Conservation (phyloP, 2,888 invertebrate species). For the Tetanocera ferruginea region DNA sequence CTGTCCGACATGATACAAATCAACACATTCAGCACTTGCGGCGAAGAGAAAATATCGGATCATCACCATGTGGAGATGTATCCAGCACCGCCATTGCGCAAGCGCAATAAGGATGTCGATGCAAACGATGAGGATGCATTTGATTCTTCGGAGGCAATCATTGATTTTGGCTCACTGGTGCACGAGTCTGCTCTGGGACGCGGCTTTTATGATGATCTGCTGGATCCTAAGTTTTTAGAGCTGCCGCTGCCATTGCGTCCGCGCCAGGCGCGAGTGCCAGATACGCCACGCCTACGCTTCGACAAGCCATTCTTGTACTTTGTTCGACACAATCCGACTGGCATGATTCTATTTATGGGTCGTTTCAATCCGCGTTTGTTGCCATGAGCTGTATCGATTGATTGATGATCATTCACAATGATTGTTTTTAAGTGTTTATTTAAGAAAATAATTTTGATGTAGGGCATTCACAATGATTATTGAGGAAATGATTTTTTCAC, state of each 20-base stretch:
- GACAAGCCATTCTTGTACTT: conserved; percentile 91
- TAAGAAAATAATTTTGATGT: background rate
- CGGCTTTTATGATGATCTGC: conserved; percentile 78
- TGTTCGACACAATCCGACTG: conserved; percentile 92
- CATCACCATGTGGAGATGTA: conserved; percentile 87
- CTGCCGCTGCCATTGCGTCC: conserved; percentile 79
- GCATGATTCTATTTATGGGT: conserved; percentile 89
- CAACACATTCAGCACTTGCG: conserved; percentile 87
- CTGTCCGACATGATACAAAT: conserved; percentile 88
- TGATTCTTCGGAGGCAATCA: conserved; percentile 63
- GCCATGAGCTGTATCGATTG: conserved; percentile 72
- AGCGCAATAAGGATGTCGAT: conserved; percentile 70
- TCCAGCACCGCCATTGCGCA: conserved; percentile 77
- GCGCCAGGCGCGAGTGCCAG: conserved; percentile 79
- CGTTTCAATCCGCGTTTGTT: conserved; percentile 87
- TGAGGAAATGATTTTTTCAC: background rate
- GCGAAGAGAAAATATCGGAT: conserved; percentile 79
- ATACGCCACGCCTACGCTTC: conserved; percentile 82
- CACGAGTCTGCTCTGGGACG: conserved; percentile 75
- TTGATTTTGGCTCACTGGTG: conserved; percentile 64
- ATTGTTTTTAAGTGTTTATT: background rate
- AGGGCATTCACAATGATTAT: background rate
- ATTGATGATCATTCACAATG: background rate
- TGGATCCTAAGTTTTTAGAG: conserved; percentile 72
- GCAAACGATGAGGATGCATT: conserved; percentile 56